Evolutionary conservation across 2,888 invertebrate genomes (phyloP), one percentile per base, ranked within the genome.

Genomic region (Tetropium fuscum): DNA sequence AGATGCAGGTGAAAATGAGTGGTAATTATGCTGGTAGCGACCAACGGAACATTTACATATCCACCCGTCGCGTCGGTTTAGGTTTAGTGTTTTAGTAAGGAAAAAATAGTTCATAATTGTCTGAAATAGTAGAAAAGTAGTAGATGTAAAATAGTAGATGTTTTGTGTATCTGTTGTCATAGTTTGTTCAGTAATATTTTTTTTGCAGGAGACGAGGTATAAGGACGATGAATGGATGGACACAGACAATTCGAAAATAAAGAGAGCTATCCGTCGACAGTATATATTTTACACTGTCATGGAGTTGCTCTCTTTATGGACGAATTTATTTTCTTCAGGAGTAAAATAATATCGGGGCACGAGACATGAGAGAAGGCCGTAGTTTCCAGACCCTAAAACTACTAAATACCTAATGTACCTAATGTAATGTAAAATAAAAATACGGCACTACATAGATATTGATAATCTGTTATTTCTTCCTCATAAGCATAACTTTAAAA

Each of bases 211-310:
- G 30, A 1, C 6, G 8, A 4, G 34, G 2, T 15, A 10, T 5
- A 25, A 4, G 3, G 8, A 2, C 1, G 5, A 2, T 15, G n/a
- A n/a, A 38, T 1, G 2, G n/a, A 43, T n/a, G n/a, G n/a, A n/a
- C n/a, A n/a, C n/a, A n/a, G n/a, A 36, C 69, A 87, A 85, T 85
- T 87, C 86, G 89, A 88, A 89, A 90, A 93, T 94, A 89, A 97
- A 96, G 96, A 96, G 96, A 97, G 96, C 96, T 95, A 95, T 95
- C 95, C 95, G 95, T 95, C 94, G 95, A 97, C 96, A 95, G 96
- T 97, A 94, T 90, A 84, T 86, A 86, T 85, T 85, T 89, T 90
- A 90, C 90, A 96, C 96, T 96, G 96, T 96, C 96, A 96, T 96
- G 95, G 96, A 95, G 94, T 96, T 95, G 96, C 96, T 96, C 96